Conservation (phyloP, 2,113 vertebrate genomes). For the Anhinga anhinga region DNA sequence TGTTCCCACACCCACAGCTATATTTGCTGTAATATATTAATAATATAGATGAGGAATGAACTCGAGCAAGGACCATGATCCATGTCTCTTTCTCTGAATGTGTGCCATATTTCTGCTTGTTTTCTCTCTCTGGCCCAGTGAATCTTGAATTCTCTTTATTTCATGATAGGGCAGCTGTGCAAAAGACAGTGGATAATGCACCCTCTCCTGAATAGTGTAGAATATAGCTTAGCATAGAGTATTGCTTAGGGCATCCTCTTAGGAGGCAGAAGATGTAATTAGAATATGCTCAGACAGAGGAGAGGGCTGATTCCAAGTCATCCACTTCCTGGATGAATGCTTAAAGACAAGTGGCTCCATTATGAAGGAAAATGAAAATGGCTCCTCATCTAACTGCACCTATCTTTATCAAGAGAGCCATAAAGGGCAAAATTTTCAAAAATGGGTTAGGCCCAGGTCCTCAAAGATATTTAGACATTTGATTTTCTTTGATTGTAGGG, state of each 20-base stretch:
- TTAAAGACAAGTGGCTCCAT: slow-evolving; percentile 55
- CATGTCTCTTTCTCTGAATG: background rate
- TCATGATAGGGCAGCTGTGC: background rate
- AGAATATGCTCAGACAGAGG: slow-evolving; percentile 11
- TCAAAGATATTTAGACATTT: slow-evolving; percentile 57
- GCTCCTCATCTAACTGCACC: slow-evolving; percentile 40
- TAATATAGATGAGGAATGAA: background rate
- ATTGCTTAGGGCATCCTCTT: background rate
- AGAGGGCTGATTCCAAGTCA: slow-evolving; percentile 18
- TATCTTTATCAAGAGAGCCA: slow-evolving; percentile 48
- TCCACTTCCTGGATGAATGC: slow-evolving; percentile 41
- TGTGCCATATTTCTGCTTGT: background rate
- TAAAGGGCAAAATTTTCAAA: slow-evolving; percentile 58
- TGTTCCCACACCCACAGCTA: background rate
- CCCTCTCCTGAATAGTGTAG: background rate
- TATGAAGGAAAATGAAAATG: slow-evolving; percentile 60
- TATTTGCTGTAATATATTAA: background rate
- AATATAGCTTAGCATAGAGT: background rate
- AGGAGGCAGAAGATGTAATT: slow-evolving; percentile 18
- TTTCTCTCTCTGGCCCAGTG: background rate
- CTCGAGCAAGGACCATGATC: background rate
- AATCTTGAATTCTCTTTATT: background rate
- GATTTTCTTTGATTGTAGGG: slow-evolving; percentile 69
- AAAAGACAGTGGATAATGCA: background rate
- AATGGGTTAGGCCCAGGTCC: slow-evolving; percentile 30